Base-by-base conservation (phyloP, 2,888 invertebrate genomes). In the Gnatocerus cornutus region DNA sequence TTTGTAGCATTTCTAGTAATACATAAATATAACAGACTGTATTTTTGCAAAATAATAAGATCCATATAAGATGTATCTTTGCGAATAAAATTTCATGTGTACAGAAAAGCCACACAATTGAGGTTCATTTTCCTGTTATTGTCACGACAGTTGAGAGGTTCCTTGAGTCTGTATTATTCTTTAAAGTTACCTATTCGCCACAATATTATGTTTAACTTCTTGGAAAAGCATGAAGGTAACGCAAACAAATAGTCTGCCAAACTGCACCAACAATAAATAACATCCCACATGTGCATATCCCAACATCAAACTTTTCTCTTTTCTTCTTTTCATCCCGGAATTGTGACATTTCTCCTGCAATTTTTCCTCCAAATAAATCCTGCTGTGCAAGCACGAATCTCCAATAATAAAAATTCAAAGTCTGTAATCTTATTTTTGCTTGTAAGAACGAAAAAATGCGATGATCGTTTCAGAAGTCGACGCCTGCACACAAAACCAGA, bases 371-470 rank as follows among this genome's bases (percentile, higher is more conserved):
- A 1, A 33, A 33, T 33, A 33, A 33, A 33, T 33, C 33, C 7
- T 33, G 33, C 33, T 33, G 33, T 33, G 33, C n/a, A 33, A 41
- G 41, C 41, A 12, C 41, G 41, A 41, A 41, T 41, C 41, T 41
- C 12, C 41, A 41, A 41, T 41, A 41, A 41, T 41, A 41, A 41
- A 41, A 41, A 41, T 41, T 41, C 41, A 41, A 41, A 41, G 12
- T 10, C 13, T 41, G 41, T 41, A 12, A 41, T 41, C 13, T 41
- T 41, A 41, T 41, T 46, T 59, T 33, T 52, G 52, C 43, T 48
- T 52, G 52, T 14, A 53, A 12, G 53, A 37, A 37, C 12, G 50
- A 43, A 58, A 56, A 66, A 56, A 66, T 14, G 52, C 30, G 66
- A 66, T 27, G 66, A 66, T 27, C 66, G 56, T 66, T 55, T n/a